Evolutionary conservation across 2,888 invertebrate genomes (phyloP).

Genomic region (Drosophila parthenogenetica): DNA sequence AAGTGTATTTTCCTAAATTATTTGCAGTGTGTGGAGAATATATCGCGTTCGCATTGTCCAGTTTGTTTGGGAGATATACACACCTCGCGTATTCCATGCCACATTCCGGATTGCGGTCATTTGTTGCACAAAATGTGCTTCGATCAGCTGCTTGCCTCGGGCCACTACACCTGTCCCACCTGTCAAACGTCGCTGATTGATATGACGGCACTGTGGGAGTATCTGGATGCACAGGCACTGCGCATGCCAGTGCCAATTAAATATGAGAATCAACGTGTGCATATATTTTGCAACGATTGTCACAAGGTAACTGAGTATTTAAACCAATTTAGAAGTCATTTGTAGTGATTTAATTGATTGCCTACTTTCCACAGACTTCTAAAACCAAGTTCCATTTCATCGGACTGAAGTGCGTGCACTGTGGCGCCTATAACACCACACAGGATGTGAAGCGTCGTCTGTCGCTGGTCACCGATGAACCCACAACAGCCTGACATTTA

Average conservation of each 20-base stretch:
- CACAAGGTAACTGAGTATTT: constrained; percentile 88
- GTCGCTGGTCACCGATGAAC: constrained; percentile 82
- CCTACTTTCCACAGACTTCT: constrained; percentile 88
- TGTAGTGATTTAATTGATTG: neutral
- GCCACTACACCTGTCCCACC: constrained; percentile 95
- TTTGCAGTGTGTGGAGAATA: constrained; percentile 94
- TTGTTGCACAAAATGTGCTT: constrained; percentile 94
- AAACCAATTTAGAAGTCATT: neutral
- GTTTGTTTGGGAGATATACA: constrained; percentile 96
- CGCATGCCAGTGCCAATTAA: constrained; percentile 94
- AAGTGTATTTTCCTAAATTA: neutral
- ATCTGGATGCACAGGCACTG: constrained; percentile 92
- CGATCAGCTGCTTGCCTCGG: constrained; percentile 89
- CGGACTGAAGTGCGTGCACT: constrained; percentile 93
- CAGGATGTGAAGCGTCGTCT: constrained; percentile 86
- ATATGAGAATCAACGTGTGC: constrained; percentile 91
- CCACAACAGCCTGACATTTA: constrained; percentile 80
- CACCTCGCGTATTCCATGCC: constrained; percentile 94
- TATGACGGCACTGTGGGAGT: constrained; percentile 91
- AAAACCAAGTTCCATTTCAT: constrained; percentile 94
- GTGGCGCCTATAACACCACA: constrained; percentile 96
- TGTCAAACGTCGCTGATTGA: constrained; percentile 95
- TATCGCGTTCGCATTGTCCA: constrained; percentile 94
- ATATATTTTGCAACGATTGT: constrained; percentile 96
- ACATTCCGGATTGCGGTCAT: constrained; percentile 96